phyloP scores from a whole-genome alignment of 1,140 invertebrate genomes.

The Drosophila repletoides region DNA sequence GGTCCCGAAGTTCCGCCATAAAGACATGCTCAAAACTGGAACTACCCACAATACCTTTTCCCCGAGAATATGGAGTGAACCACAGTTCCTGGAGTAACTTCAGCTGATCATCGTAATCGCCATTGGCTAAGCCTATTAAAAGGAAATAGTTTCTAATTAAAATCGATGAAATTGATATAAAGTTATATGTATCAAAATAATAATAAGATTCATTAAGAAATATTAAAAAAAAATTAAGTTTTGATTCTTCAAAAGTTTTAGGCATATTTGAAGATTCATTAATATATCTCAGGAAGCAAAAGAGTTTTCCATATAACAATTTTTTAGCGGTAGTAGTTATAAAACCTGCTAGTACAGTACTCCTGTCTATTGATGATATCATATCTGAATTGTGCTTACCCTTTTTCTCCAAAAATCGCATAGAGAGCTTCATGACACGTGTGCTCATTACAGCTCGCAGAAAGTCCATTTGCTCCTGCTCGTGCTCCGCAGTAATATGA shows the following conservation, averaged over 20 bases:
- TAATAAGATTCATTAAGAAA: constrained; percentile 75
- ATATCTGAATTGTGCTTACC: constrained; percentile 84
- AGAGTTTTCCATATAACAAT: too few relatives aligned
- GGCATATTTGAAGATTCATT: too few relatives aligned
- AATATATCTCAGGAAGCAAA: too few relatives aligned
- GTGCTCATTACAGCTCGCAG: constrained; percentile 89
- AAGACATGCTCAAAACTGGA: constrained; percentile 95
- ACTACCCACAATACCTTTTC: constrained; percentile 88
- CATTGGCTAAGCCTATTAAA: constrained; percentile 36
- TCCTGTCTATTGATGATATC: too few relatives aligned
- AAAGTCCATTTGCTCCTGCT: constrained; percentile 89
- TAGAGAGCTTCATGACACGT: constrained; percentile 88
- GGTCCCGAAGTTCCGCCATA: constrained; percentile 90
- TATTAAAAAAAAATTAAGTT: too few relatives aligned
- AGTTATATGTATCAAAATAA: not conserved
- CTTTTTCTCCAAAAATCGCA: constrained; percentile 71
- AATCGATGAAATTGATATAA: too few relatives aligned
- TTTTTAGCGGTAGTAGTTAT: too few relatives aligned
- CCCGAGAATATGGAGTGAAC: constrained; percentile 91
- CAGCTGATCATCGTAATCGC: constrained; percentile 86
- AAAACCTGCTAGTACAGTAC: too few relatives aligned
- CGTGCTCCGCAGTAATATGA: constrained; percentile 88
- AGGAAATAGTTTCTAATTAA: too few relatives aligned
- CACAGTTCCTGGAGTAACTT: constrained; percentile 89
- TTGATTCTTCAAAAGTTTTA: too few relatives aligned